Conservation (phyloP, 2,797 vertebrate species). For the Acanthis flammea region DNA sequence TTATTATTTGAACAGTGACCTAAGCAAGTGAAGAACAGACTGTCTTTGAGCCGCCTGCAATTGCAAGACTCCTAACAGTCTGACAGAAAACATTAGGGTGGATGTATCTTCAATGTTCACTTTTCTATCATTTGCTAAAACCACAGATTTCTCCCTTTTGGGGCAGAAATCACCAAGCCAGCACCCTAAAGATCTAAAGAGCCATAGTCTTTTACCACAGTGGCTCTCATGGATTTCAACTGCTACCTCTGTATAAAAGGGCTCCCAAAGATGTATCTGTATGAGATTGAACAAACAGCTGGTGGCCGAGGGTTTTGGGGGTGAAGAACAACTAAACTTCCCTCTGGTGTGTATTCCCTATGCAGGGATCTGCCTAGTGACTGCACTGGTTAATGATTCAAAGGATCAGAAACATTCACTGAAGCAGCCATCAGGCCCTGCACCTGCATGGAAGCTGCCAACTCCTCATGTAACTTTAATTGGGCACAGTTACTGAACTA, state of each 20-base stretch:
- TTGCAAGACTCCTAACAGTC: not conserved
- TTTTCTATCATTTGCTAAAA: not conserved
- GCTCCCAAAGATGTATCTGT: not conserved
- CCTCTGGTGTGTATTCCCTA: not conserved
- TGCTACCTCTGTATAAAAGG: not conserved
- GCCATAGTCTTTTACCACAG: not conserved
- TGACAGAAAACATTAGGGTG: not conserved
- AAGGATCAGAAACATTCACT: not conserved
- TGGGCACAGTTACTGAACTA: not conserved
- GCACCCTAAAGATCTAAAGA: not conserved
- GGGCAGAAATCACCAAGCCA: not conserved
- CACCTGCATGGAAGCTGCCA: constrained; percentile 18
- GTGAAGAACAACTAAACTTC: not conserved
- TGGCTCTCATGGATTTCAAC: not conserved
- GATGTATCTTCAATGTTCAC: not conserved
- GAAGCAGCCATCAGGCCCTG: not conserved
- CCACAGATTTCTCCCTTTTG: not conserved
- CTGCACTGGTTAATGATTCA: not conserved
- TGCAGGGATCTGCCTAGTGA: not conserved
- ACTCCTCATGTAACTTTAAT: constrained; percentile 44
- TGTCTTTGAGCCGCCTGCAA: not conserved
- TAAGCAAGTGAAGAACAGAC: constrained; percentile 1
- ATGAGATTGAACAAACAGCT: not conserved
- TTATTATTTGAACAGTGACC: constrained; percentile 59
- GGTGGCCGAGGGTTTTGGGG: not conserved